Evolutionary conservation across 2,888 invertebrate genomes (phyloP).

Genomic region (Cerastoderma edule): DNA sequence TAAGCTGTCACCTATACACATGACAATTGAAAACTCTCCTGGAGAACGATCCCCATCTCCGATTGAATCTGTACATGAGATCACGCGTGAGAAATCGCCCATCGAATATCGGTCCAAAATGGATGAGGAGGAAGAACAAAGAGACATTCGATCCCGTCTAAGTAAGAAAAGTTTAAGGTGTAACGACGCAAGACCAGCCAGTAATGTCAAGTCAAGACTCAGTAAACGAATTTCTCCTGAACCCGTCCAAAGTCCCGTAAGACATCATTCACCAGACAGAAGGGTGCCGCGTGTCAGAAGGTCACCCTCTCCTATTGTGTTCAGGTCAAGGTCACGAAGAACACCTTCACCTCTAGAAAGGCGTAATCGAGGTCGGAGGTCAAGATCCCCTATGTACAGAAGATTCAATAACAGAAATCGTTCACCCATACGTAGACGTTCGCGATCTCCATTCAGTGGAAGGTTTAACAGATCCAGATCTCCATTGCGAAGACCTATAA

Average conservation of each 20-base stretch:
- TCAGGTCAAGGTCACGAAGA: constrained; percentile 13
- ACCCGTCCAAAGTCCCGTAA: constrained; percentile 24
- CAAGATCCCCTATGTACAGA: constrained; percentile 39
- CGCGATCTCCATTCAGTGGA: constrained; percentile 26
- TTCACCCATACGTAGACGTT: constrained; percentile 38
- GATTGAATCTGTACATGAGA: constrained; percentile 8
- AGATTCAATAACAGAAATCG: constrained; percentile 26
- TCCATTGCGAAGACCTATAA: constrained; percentile 10
- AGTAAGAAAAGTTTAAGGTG: constrained; percentile 18
- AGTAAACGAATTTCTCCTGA: constrained; percentile 45
- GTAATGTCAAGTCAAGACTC: constrained; percentile 49
- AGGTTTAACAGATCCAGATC: constrained; percentile 43
- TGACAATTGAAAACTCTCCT: constrained; percentile 55
- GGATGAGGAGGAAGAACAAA: constrained; percentile 35
- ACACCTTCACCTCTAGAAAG: constrained; percentile 30
- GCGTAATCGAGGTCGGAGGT: constrained; percentile 15
- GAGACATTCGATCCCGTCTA: constrained; percentile 44
- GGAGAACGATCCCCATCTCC: constrained; percentile 12
- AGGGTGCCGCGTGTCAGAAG: constrained; percentile 25
- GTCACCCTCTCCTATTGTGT: constrained; percentile 39
- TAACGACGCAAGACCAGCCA: constrained; percentile 28
- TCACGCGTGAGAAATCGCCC: constrained; percentile 28
- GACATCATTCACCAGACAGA: constrained; percentile 1
- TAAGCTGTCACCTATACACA: constrained; percentile 51
- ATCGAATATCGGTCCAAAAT: constrained; percentile 43